Conservation (phyloP, 2,113 vertebrate genomes). For the Nyctibius bracteatus region DNA sequence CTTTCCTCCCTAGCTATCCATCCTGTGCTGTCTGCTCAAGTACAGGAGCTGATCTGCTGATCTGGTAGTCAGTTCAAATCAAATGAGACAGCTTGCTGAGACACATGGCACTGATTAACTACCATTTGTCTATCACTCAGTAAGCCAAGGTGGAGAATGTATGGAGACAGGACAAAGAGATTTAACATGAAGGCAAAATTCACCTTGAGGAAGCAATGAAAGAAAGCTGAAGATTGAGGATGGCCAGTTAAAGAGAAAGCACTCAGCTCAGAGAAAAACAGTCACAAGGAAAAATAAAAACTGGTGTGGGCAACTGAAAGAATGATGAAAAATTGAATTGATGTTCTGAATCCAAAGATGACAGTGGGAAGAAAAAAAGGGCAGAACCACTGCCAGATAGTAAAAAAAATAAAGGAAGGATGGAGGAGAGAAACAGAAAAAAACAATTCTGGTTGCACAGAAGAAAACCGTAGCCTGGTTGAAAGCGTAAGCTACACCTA, state of each 20-base stretch:
- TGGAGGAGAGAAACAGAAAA: neutral
- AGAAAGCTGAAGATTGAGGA: neutral
- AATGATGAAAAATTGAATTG: neutral
- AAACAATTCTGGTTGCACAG: neutral
- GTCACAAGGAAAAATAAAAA: neutral
- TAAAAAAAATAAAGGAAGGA: neutral
- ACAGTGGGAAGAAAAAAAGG: neutral
- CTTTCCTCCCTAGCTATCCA: neutral
- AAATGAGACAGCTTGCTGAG: neutral
- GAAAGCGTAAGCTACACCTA: neutral
- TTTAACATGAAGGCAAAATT: neutral
- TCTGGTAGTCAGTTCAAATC: neutral
- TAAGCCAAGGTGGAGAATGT: neutral
- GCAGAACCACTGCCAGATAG: neutral
- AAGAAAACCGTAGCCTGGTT: neutral
- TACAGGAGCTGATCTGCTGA: neutral
- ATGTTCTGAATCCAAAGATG: neutral
- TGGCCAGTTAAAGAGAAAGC: neutral
- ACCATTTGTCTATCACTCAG: neutral
- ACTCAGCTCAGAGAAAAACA: neutral
- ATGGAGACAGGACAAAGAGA: neutral
- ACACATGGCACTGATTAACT: neutral
- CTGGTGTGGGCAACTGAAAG: neutral
- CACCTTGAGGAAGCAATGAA: neutral
- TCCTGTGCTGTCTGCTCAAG: neutral